Evolutionary conservation across 1,140 invertebrate species (phyloP).

Genomic region (Orius insidiosus): DNA sequence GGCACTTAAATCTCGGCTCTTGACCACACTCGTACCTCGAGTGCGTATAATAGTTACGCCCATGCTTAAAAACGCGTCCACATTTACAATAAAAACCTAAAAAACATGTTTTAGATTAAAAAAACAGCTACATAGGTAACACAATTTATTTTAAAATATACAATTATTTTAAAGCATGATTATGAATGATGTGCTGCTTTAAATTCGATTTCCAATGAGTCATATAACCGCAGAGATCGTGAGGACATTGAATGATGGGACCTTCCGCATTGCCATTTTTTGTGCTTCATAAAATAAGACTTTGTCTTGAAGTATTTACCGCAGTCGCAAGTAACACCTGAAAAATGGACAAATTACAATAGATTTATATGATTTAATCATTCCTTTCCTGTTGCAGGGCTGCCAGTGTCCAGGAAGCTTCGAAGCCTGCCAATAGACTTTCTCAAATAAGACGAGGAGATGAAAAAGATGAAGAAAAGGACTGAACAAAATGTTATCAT

Average conservation of each 20-base stretch:
- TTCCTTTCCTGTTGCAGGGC: too few relatives aligned
- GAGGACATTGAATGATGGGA: conserved; percentile 13
- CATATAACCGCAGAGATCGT: conserved; percentile 4
- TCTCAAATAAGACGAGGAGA: too few relatives aligned
- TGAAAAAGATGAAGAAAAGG: too few relatives aligned
- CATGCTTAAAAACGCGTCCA: conserved; percentile 25
- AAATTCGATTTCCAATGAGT: conserved; percentile 7
- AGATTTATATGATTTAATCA: too few relatives aligned
- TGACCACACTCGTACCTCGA: conserved; percentile 19
- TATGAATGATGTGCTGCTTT: conserved; percentile 1
- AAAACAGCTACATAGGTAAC: not conserved
- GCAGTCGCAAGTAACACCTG: conserved; percentile 9
- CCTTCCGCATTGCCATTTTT: conserved; percentile 13
- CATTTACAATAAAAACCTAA: conserved; percentile 18
- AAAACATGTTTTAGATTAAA: not conserved
- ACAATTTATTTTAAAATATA: not conserved
- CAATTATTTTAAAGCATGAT: not conserved
- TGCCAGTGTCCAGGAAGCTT: too few relatives aligned
- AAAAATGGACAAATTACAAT: not conserved
- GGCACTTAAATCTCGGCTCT: conserved; percentile 46
- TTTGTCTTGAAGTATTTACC: conserved; percentile 8
- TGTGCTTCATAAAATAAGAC: conserved; percentile 11
- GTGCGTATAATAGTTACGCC: conserved; percentile 23
- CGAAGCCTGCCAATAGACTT: not conserved
- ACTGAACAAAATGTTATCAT: too few relatives aligned